Evolutionary conservation across 2,888 invertebrate genomes (phyloP).

Genomic region (Thereva nobilitata): DNA sequence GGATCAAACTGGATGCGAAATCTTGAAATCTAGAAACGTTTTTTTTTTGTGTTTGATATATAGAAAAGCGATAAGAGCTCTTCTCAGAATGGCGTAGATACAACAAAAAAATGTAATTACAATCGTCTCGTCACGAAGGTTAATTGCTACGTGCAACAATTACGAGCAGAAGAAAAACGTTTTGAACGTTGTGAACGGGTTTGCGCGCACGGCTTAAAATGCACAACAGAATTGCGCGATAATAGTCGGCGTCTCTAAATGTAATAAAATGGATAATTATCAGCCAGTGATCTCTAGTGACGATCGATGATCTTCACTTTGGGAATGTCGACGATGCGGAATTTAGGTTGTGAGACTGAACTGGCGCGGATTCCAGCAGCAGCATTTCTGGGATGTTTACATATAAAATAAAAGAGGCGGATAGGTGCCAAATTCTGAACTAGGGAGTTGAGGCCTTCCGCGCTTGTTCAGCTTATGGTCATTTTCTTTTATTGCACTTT

Average conservation of each 20-base stretch:
- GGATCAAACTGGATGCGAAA: too few species aligned
- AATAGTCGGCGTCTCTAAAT: conserved; percentile 13
- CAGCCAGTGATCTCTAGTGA: background rate
- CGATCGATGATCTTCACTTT: conserved; percentile 11
- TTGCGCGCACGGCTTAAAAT: background rate
- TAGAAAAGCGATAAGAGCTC: conserved; percentile 5
- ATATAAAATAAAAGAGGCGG: conserved; percentile 17
- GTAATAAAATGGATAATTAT: conserved; percentile 19
- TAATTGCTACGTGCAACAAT: conserved; percentile 19
- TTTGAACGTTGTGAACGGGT: too few species aligned
- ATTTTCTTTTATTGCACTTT: conserved; percentile 7
- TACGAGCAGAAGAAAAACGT: background rate
- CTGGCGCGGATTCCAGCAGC: background rate
- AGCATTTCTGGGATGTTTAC: conserved; percentile 17
- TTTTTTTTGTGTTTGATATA: background rate
- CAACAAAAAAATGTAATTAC: conserved; percentile 21
- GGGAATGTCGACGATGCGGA: conserved; percentile 38
- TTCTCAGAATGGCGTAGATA: background rate
- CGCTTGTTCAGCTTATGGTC: background rate
- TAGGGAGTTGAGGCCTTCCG: too few species aligned
- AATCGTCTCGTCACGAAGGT: conserved; percentile 2
- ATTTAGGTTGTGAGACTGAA: conserved; percentile 1
- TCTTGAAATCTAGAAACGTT: too few species aligned
- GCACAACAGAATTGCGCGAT: conserved; percentile 1
- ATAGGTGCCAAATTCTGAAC: conserved; percentile 31